These are phyloP conservation scores for Leptodactylus fuscus DNA, from an alignment of 2,113 vertebrate genomes.

Conservation along the genomic window DNA sequence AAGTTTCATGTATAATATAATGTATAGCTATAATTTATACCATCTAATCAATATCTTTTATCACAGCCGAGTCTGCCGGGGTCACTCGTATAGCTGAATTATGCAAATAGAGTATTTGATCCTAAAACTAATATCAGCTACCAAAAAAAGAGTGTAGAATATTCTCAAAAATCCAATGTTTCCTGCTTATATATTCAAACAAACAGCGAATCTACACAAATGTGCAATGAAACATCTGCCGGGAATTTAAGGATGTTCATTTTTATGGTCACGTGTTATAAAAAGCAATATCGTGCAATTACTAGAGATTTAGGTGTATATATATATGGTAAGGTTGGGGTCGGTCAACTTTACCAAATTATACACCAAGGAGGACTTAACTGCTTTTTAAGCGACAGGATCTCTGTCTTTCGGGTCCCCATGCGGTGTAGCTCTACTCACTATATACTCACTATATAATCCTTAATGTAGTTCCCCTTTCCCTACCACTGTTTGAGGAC, in stretches of 20 bases:
- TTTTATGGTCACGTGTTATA: neutral
- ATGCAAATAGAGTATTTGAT: conserved; percentile 43
- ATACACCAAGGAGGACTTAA: no score
- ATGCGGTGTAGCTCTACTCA: no score
- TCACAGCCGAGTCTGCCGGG: conserved; percentile 32
- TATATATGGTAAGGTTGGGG: no score
- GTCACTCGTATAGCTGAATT: conserved; percentile 34
- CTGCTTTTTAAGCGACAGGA: no score
- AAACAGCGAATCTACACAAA: neutral
- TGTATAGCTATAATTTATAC: neutral
- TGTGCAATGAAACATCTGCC: neutral
- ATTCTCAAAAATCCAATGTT: neutral
- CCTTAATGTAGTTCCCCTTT: no score
- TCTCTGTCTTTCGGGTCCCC: no score
- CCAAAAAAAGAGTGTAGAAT: conserved; percentile 14
- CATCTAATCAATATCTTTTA: no score
- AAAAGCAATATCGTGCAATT: neutral
- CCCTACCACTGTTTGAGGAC: no score
- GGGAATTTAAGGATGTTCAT: neutral
- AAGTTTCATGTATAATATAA: neutral
- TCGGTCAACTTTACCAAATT: no score
- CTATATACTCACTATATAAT: no score
- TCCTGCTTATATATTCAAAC: neutral
- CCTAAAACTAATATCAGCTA: conserved; percentile 22
- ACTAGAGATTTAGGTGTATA: no score